Percentiles rank a stretch among this genome's conserved stretches.
phyloP scores from a whole-genome alignment of 2,113 vertebrate species.

The Callionymus lyra region DNA sequence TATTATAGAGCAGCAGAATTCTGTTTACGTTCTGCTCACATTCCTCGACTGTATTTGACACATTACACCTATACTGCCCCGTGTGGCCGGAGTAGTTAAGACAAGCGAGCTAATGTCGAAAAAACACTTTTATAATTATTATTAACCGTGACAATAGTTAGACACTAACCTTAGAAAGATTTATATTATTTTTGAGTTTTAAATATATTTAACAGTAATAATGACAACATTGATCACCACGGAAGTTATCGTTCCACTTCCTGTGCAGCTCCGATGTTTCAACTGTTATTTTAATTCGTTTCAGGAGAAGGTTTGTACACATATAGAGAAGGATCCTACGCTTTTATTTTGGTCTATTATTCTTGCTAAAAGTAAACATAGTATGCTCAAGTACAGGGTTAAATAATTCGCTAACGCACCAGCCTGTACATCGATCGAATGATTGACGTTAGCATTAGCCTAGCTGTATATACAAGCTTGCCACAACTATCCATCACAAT shows the following conservation, averaged over 20 bases:
- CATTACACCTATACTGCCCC: constrained; percentile 15
- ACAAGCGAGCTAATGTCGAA: neutral
- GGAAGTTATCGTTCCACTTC: constrained; percentile 28
- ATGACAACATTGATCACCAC: neutral
- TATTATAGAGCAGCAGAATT: neutral
- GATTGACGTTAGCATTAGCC: constrained; percentile 40
- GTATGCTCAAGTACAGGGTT: too few relatives aligned
- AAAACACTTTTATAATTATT: neutral
- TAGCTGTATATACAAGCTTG: constrained; percentile 2
- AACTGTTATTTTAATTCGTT: constrained; percentile 22
- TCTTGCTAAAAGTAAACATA: too few relatives aligned
- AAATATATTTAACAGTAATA: neutral
- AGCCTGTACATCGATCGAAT: too few relatives aligned
- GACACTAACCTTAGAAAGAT: too few relatives aligned
- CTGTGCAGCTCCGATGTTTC: constrained; percentile 26
- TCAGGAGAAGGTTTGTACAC: constrained; percentile 50
- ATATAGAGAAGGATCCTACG: neutral
- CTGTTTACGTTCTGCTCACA: constrained; percentile 45
- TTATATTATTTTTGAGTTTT: neutral
- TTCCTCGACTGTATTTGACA: constrained; percentile 7
- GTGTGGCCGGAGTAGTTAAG: constrained; percentile 1
- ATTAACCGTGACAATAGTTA: too few relatives aligned
- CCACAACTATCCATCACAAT: too few relatives aligned
- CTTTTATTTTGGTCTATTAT: too few relatives aligned
- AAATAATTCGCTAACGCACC: too few relatives aligned